Conservation (phyloP, 1,140 invertebrate genomes). For the Philopotamus ludificatus region DNA sequence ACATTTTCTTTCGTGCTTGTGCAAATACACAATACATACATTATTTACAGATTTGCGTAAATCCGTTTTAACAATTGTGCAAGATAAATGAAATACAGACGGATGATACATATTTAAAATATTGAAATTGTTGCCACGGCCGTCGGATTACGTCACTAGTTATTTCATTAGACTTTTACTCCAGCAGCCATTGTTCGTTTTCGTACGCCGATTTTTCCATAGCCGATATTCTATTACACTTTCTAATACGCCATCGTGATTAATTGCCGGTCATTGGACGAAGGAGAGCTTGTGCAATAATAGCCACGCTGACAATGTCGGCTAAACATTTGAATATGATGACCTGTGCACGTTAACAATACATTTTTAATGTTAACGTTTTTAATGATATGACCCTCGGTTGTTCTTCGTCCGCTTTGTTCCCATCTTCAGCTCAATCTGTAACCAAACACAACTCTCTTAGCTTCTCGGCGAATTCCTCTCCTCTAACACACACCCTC, state of each 20-base stretch:
- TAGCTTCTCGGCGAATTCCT: not conserved
- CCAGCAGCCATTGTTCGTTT: not conserved
- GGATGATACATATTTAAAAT: not conserved
- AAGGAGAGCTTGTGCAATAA: not conserved
- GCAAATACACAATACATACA: too few relatives aligned
- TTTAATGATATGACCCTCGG: not conserved
- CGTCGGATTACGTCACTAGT: not conserved
- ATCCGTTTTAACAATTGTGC: too few relatives aligned
- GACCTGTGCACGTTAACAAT: not conserved
- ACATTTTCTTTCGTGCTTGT: constrained; percentile 8
- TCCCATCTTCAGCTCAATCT: constrained; percentile 14
- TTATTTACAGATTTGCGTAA: too few relatives aligned
- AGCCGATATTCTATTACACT: not conserved
- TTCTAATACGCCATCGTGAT: not conserved
- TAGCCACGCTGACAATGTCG: not conserved
- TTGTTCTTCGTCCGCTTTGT: constrained; percentile 1
- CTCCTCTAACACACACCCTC: not conserved
- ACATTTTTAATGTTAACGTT: not conserved
- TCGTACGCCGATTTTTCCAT: not conserved
- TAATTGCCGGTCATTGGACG: not conserved
- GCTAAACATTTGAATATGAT: not conserved
- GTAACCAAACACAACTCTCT: constrained; percentile 15
- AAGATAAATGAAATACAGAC: too few relatives aligned
- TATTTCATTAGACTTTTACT: not conserved
- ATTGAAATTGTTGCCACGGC: not conserved